Base-by-base conservation (phyloP, 2,888 invertebrate genomes). In the Esperia sulphurella region DNA sequence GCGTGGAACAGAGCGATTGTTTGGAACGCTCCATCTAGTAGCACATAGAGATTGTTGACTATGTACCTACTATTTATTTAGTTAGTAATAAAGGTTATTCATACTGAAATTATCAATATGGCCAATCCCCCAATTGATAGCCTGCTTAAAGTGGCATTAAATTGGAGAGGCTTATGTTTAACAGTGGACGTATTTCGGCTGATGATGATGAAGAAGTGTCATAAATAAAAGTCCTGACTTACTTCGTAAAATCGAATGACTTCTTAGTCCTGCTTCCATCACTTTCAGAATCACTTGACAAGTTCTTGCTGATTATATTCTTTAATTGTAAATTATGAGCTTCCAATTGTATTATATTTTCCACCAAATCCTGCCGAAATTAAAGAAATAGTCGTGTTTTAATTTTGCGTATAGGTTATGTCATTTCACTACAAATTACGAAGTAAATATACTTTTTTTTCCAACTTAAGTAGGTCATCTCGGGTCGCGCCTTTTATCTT, bases 301-400 rank as follows among this genome's bases (percentile, higher is more conserved):
- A 64, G 54, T 75, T 90, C 71, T 92, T 93, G 48, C 86, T 89
- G 21, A 95, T 87, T 43, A 95, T 91, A 71, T 94, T 93, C 76
- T 93, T 94, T 3, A 97, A 73, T 70, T 97, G 96, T 29, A 84
- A 75, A 65, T 95, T 96, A 67, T 96, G 95, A 0, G 94, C 93
- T 79, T 96, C 93, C 42, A 97, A 68, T 63, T 94, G 92, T 37
- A 93, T 78, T 50, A 97, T 91, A 82, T 91, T 92, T 14, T 92
- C 91, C 33, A 96, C 91, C 43, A 97, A 81, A 65, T 95, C 94
- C 92, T 96, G 69, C 45, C 58, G 83, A 75, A 59, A 50, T 45
- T 37, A 50, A 51, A 51, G 39, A 31, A 49, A 50, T 41, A 41
- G 41, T 14, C 37, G 46, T n/a, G 40, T 41, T 43, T 35, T 14